Percentiles rank a stretch among this genome's conserved stretches.
phyloP scores from a whole-genome alignment of 2,113 vertebrate genomes.

The Cercocebus atys region DNA sequence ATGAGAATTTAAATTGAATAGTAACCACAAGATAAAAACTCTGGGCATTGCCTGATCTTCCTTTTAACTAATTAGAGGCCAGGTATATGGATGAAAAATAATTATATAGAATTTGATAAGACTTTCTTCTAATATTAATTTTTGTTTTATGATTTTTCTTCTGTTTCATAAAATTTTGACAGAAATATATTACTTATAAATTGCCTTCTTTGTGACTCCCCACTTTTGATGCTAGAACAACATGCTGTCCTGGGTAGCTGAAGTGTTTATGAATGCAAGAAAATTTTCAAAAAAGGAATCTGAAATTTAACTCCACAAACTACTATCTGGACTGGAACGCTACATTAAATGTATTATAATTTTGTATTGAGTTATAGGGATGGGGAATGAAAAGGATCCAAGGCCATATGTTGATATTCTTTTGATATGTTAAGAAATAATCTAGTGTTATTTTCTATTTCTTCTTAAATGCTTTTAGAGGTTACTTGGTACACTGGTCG shows the following conservation, averaged over 20 bases:
- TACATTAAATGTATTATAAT: neutral
- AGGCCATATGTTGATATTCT: constrained; percentile 40
- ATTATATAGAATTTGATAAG: neutral
- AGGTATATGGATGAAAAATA: neutral
- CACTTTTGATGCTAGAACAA: neutral
- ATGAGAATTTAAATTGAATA: neutral
- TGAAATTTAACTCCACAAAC: neutral
- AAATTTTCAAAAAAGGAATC: neutral
- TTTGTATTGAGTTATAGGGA: neutral
- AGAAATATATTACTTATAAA: neutral
- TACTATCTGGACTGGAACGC: neutral
- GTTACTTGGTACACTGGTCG: constrained; percentile 11
- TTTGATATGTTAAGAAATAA: constrained; percentile 40
- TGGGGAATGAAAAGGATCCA: neutral
- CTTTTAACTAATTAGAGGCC: neutral
- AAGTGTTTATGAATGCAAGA: neutral
- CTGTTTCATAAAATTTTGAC: neutral
- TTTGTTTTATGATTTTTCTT: neutral
- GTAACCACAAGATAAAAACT: neutral
- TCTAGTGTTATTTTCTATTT: constrained; percentile 24
- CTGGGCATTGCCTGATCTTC: neutral
- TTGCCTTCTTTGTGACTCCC: neutral
- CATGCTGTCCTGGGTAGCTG: neutral
- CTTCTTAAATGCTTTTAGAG: constrained; percentile 49
- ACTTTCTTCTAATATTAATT: neutral